Evolutionary conservation across 2,888 invertebrate species (phyloP).

Genomic region (Drosophila neoperkinsi): DNA sequence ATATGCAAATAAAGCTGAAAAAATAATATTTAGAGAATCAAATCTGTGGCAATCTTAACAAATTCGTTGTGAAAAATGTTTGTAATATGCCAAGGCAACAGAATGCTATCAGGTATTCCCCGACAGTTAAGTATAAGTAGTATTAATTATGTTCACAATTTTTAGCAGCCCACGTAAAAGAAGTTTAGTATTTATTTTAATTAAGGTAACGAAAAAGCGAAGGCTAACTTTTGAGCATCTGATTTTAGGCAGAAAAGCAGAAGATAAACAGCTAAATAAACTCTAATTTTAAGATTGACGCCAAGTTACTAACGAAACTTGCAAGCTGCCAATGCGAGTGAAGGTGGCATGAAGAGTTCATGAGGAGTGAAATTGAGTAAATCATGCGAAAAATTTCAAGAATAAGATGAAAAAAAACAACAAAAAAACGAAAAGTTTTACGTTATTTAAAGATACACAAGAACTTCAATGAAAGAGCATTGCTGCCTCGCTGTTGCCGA

Average conservation of each 20-base stretch:
- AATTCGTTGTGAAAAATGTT: neutral
- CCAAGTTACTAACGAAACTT: neutral
- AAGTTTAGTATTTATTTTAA: conserved; percentile 7
- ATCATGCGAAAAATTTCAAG: conserved; percentile 6
- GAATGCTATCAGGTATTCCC: neutral
- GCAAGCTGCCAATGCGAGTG: neutral
- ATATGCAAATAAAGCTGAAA: neutral
- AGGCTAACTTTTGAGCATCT: neutral
- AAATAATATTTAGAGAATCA: neutral
- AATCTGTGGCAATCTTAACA: neutral
- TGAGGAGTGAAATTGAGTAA: conserved; percentile 1
- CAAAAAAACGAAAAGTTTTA: neutral
- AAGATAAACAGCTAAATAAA: conserved; percentile 3
- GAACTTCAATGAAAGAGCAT: conserved; percentile 54
- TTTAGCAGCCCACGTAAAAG: neutral
- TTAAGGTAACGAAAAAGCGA: conserved; percentile 5
- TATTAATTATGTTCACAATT: neutral
- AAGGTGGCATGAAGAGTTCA: neutral
- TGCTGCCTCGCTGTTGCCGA: conserved; percentile 45
- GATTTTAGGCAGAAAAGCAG: neutral
- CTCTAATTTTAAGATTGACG: neutral
- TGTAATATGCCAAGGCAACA: neutral
- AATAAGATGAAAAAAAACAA: neutral
- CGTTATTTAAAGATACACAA: conserved; percentile 7
- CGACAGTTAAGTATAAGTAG: neutral